Evolutionary conservation across 2,797 vertebrate species (phyloP), one percentile per base, ranked within the genome.

Genomic region (Gymnothorax reevesii): DNA sequence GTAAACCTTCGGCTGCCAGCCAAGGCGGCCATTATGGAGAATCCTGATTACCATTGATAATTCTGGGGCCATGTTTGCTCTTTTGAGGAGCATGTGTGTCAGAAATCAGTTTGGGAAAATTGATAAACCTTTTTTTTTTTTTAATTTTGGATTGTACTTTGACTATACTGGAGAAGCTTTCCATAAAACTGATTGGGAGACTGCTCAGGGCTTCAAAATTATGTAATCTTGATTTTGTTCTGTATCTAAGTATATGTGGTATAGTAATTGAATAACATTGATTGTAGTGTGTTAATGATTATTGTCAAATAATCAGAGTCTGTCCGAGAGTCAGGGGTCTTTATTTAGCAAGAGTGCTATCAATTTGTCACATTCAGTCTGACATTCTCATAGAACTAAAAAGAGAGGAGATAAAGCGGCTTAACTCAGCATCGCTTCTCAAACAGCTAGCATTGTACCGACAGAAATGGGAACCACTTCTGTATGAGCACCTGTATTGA

Each of bases 401-500:
- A 2, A 52, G n/a, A 66, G 66, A 82, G 87, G 87, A 91, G 89
- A 87, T 87, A 85, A 62, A 88, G 89, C 85, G 89, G 90, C 85
- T 91, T 77, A 49, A 66, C 84, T 85, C 88, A 84, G 84, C n/a
- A 57, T 52, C n/a, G 83, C 85, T 83, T 88, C 20, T 17, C 84
- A 83, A 88, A 89, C 62, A 85, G 20, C 87, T 89, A 87, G 84
- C 87, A 89, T 90, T 85, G 87, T 13, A 89, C 90, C 55, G 87
- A 85, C 92, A 88, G 88, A 92, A 90, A 89, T 90, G 64, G 89
- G 91, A 86, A 84, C 89, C 85, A 0, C n/a, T 88, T 85, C 89
- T 91, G 91, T 91, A 93, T 90, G 91, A 93, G 91, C 90, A 82
- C 85, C 90, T 91, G 89, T 82, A 66, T 91, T 62, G 92, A 82